Evolutionary conservation across 2,888 invertebrate species (phyloP).

Genomic region (Celastrina argiolus): DNA sequence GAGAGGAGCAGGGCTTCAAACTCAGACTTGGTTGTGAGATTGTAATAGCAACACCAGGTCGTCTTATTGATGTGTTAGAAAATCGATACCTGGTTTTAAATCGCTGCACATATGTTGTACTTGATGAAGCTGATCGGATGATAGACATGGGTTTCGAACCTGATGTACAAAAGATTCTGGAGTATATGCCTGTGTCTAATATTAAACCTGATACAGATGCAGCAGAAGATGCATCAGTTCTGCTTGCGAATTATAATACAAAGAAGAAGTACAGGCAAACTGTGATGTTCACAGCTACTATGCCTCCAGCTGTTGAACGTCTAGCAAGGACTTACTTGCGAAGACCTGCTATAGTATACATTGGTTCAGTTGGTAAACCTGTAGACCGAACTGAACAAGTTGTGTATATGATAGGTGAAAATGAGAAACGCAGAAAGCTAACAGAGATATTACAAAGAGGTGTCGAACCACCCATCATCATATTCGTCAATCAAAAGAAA

Average conservation of each 20-base stretch:
- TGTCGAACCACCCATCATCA: slow-evolving; percentile 98
- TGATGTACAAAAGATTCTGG: slow-evolving; percentile 97
- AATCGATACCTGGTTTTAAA: slow-evolving; percentile 97
- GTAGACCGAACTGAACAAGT: slow-evolving; percentile 99
- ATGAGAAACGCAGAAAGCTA: slow-evolving; percentile 97
- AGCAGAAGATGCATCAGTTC: slow-evolving; percentile 94
- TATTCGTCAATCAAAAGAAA: slow-evolving; percentile 99
- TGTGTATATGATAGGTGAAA: slow-evolving; percentile 95
- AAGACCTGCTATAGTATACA: slow-evolving; percentile 97
- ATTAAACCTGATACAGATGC: slow-evolving; percentile 98
- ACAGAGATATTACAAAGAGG: slow-evolving; percentile 93
- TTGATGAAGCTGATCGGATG: slow-evolving; percentile 99
- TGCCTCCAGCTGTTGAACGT: slow-evolving; percentile 98
- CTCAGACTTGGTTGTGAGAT: slow-evolving; percentile 98
- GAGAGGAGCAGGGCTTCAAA: slow-evolving; percentile 99
- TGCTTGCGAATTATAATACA: slow-evolving; percentile 95
- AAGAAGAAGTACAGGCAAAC: slow-evolving; percentile 99
- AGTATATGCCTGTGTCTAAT: slow-evolving; percentile 98
- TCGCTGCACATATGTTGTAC: slow-evolving; percentile 98
- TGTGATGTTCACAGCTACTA: slow-evolving; percentile 99
- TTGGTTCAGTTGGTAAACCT: slow-evolving; percentile 97
- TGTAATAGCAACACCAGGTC: slow-evolving; percentile 99
- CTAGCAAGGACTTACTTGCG: slow-evolving; percentile 95
- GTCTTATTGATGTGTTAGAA: slow-evolving; percentile 98
- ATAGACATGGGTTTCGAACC: slow-evolving; percentile 99